Evolutionary conservation across 2,113 vertebrate genomes (phyloP).

Genomic region (Erythrolamprus reginae): DNA sequence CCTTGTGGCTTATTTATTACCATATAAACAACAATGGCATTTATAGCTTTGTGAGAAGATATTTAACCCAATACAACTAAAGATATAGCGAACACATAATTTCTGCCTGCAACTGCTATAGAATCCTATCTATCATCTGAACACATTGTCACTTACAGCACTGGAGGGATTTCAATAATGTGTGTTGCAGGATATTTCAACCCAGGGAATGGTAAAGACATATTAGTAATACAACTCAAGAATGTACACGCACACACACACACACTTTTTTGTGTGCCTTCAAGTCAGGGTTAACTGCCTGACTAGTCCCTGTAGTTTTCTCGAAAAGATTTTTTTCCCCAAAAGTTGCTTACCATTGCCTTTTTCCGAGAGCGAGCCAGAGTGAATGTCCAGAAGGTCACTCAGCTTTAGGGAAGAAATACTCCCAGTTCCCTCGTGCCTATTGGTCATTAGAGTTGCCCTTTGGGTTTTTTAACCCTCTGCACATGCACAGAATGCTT

Average conservation of each 20-base stretch:
- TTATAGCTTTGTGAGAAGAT: background rate
- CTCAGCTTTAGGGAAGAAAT: no score
- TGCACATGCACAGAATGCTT: no score
- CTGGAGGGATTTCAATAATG: background rate
- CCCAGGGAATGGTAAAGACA: background rate
- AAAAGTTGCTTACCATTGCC: background rate
- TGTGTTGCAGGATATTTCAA: background rate
- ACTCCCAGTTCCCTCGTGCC: no score
- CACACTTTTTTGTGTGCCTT: background rate
- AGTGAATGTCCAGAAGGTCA: background rate
- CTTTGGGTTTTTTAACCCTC: no score
- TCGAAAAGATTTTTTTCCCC: background rate
- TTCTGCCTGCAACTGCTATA: background rate
- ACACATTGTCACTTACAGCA: background rate
- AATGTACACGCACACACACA: background rate
- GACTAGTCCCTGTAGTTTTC: background rate
- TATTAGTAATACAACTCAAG: background rate
- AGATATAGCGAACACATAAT: background rate
- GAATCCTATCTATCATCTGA: background rate
- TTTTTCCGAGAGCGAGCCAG: background rate
- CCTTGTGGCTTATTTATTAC: constrained; percentile 20
- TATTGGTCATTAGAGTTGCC: no score
- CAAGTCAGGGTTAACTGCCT: background rate
- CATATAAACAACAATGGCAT: background rate
- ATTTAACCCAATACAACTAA: constrained; percentile 3